These are phyloP conservation scores for Hypanus sabinus DNA, from an alignment of 2,113 vertebrate species.

Conservation along the genomic window DNA sequence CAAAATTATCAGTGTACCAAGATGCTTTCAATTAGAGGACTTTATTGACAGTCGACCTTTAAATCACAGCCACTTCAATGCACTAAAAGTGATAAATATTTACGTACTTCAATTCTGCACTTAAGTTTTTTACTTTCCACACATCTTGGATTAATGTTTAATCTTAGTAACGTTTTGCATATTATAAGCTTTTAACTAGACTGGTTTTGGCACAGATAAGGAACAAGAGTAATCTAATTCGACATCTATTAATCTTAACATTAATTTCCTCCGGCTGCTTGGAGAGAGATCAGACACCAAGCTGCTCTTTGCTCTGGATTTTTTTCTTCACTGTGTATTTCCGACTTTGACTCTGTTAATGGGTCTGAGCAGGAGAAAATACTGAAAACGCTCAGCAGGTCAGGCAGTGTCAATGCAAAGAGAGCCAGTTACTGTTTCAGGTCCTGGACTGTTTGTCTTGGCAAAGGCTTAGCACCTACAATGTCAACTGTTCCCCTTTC, in stretches of 20 bases:
- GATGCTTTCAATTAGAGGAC: neutral
- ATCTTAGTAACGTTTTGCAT: neutral
- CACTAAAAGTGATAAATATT: neutral
- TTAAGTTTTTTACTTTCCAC: neutral
- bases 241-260: conserved; percentile 3
- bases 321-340: neutral
- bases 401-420: too few relatives aligned
- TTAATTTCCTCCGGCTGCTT: conserved; percentile 2
- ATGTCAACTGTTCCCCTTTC: too few relatives aligned
- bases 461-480: too few relatives aligned
- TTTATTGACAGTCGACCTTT: neutral
- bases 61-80: neutral
- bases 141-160: conserved; percentile 1
- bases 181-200: neutral
- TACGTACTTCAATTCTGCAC: neutral
- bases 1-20: neutral
- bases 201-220: neutral
- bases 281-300: conserved; percentile 31
- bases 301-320: neutral
- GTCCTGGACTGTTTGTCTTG: too few relatives aligned
- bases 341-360: conserved; percentile 7
- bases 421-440: too few relatives aligned
- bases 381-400: too few relatives aligned
- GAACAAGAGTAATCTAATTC: conserved; percentile 11
- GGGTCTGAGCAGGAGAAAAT: neutral